Conservation (phyloP, 2,797 vertebrate species). For the Lacerta agilis region DNA sequence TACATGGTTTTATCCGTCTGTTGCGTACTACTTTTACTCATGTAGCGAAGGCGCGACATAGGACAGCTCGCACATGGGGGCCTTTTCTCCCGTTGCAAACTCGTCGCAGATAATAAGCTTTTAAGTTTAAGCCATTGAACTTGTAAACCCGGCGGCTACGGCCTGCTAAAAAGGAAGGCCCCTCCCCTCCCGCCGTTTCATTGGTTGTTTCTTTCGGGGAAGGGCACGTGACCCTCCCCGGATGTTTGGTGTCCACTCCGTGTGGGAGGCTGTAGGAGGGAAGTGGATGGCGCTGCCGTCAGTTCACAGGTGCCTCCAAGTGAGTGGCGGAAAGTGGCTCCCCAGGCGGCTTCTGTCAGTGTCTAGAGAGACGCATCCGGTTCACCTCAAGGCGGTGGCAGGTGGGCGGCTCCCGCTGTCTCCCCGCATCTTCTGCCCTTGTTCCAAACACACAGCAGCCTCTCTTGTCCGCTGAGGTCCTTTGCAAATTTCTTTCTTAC, state of each 20-base stretch:
- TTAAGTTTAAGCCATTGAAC: background rate
- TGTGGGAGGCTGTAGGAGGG: background rate
- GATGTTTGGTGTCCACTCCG: background rate
- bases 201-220: background rate
- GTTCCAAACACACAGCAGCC: background rate
- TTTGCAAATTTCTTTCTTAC: background rate
- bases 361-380: too few relatives aligned
- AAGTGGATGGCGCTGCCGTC: conserved; percentile 26
- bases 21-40: background rate
- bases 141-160: background rate
- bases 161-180: background rate
- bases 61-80: background rate
- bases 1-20: too few relatives aligned
- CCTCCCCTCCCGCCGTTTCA: too few relatives aligned
- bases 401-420: too few relatives aligned
- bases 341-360: background rate
- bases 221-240: accelerated
- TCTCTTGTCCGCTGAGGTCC: background rate
- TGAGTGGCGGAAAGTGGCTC: conserved; percentile 31
- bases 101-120: background rate
- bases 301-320: conserved; percentile 47
- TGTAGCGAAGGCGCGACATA: too few relatives aligned
- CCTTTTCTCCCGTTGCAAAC: background rate
- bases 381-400: background rate
- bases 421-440: background rate